Evolutionary conservation across 2,888 invertebrate genomes (phyloP).

Genomic region (Sphaeridia pumilis): DNA sequence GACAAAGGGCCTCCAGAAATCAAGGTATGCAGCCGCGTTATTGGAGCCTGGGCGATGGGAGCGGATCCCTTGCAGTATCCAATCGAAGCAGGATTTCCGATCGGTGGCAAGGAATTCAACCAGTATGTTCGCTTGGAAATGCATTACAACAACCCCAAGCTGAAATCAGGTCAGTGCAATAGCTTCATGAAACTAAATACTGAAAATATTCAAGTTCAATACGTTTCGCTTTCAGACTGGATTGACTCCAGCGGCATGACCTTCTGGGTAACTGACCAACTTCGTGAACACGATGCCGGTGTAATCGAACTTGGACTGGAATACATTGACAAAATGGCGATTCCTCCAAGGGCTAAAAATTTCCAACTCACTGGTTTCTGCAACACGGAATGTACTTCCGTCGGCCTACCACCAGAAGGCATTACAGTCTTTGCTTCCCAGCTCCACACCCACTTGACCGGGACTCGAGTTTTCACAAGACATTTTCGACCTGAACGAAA

Average conservation of each 20-base stretch:
- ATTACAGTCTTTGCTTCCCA: constrained; percentile 91
- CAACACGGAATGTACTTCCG: constrained; percentile 80
- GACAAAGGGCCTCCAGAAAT: constrained; percentile 62
- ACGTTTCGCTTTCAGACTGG: constrained; percentile 47
- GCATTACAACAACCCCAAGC: constrained; percentile 89
- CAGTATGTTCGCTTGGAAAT: constrained; percentile 86
- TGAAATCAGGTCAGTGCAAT: constrained; percentile 48
- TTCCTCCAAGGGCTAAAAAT: constrained; percentile 66
- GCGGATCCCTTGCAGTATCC: constrained; percentile 44
- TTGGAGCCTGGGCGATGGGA: constrained; percentile 99
- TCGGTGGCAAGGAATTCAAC: constrained; percentile 76
- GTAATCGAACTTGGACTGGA: constrained; percentile 94
- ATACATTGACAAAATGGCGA: constrained; percentile 96
- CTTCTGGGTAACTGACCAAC: constrained; percentile 61
- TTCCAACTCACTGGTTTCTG: constrained; percentile 84
- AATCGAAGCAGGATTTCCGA: constrained; percentile 75
- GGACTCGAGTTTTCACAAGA: constrained; percentile 67
- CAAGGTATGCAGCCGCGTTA: constrained; percentile 67
- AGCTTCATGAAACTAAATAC: too few species aligned
- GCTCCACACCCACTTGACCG: constrained; percentile 90
- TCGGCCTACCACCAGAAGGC: constrained; percentile 67
- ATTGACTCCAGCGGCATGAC: constrained; percentile 82
- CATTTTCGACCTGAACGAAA: constrained; percentile 54
- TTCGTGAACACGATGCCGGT: constrained; percentile 77
- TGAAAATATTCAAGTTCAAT: too few species aligned